phyloP scores from a whole-genome alignment of 1,140 invertebrate species.

The Tenebrio molitor region DNA sequence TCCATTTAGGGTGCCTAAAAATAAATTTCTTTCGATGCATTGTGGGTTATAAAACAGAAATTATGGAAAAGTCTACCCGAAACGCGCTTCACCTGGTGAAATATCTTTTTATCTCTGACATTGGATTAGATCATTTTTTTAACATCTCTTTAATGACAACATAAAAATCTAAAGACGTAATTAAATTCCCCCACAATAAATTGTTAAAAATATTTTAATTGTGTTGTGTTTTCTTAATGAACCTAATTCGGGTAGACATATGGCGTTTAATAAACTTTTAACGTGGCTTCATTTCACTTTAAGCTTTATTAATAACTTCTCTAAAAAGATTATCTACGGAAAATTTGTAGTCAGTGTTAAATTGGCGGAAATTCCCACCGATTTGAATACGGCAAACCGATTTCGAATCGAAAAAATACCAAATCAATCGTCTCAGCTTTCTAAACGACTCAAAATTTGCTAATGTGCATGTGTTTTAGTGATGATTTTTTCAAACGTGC shows the following conservation, averaged over 20 bases:
- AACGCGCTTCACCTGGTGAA: too few species aligned
- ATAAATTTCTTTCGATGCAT: too few species aligned
- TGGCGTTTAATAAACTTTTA: neutral
- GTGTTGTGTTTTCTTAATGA: conserved; percentile 21
- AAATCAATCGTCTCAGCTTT: neutral
- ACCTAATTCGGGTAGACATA: conserved; percentile 22
- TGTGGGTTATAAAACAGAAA: too few species aligned
- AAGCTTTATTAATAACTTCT: too few species aligned
- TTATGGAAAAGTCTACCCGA: too few species aligned
- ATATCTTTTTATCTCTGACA: too few species aligned
- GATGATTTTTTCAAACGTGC: too few species aligned
- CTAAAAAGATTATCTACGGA: conserved; percentile 26
- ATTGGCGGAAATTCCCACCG: conserved; percentile 22
- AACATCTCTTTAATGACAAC: conserved; percentile 20
- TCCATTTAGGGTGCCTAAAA: too few species aligned
- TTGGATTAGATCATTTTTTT: too few species aligned
- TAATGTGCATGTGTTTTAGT: too few species aligned
- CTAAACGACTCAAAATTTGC: too few species aligned
- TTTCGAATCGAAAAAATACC: neutral
- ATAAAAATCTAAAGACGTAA: conserved; percentile 14
- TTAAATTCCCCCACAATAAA: conserved; percentile 22
- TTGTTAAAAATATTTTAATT: conserved; percentile 37
- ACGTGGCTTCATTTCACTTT: neutral
- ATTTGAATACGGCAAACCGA: conserved; percentile 23
- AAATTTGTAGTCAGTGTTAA: conserved; percentile 21